Evolutionary conservation across 2,888 invertebrate genomes (phyloP).

Genomic region (Pyralis farinalis): DNA sequence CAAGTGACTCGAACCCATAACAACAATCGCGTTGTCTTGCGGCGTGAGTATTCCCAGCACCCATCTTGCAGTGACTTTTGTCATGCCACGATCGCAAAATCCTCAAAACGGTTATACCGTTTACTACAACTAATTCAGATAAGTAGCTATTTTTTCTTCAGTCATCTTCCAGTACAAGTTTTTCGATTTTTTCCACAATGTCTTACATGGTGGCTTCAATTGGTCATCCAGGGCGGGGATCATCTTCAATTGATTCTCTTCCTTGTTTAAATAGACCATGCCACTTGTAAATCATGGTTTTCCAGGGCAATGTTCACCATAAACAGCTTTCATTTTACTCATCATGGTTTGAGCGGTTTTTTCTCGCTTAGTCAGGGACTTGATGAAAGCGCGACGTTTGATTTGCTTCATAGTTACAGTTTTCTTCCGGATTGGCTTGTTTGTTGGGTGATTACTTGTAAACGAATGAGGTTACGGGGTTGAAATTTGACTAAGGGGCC

Average conservation of each 20-base stretch:
- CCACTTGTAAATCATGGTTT: conserved; percentile 27
- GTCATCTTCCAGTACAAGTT: conserved; percentile 12
- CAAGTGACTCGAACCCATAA: background rate
- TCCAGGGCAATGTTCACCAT: conserved; percentile 14
- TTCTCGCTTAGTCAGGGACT: conserved; percentile 26
- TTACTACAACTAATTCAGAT: conserved; percentile 17
- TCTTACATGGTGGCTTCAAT: conserved; percentile 12
- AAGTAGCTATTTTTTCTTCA: conserved; percentile 12
- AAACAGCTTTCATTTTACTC: conserved; percentile 21
- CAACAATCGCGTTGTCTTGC: conserved; percentile 21
- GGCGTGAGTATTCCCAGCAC: conserved; percentile 29
- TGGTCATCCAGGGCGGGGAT: conserved; percentile 8
- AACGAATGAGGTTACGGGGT: background rate
- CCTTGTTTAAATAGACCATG: conserved; percentile 24
- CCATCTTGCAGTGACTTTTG: conserved; percentile 28
- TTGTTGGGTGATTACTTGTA: background rate
- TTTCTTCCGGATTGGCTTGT: conserved; percentile 2
- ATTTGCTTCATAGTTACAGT: conserved; percentile 1
- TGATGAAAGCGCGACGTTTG: conserved; percentile 19
- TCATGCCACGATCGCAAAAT: conserved; percentile 23
- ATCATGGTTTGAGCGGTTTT: conserved; percentile 20
- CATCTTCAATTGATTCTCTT: conserved; percentile 27
- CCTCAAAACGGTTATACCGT: conserved; percentile 10
- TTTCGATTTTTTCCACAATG: conserved; percentile 14
- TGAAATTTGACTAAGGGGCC: background rate